Conservation (phyloP, 1,140 invertebrate genomes). For the Zelostemma sp. region DNA sequence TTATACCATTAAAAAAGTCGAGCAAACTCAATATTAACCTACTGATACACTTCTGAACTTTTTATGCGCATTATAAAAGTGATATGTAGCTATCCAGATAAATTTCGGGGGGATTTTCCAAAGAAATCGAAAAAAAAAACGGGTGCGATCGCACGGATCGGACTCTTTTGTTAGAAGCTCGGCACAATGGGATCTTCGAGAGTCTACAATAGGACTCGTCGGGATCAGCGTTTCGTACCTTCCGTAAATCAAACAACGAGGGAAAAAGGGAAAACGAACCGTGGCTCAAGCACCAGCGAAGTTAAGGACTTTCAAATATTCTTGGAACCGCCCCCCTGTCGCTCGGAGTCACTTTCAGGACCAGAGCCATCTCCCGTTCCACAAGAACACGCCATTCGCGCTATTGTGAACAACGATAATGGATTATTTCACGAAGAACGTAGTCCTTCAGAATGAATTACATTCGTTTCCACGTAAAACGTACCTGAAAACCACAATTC, state of each 20-base stretch:
- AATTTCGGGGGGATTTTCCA: not conserved
- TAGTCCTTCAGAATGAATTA: slow-evolving; percentile 13
- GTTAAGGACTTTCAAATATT: slow-evolving; percentile 51
- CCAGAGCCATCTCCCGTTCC: slow-evolving; percentile 28
- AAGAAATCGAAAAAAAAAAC: not conserved
- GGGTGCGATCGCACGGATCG: not conserved
- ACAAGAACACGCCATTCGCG: slow-evolving; percentile 24
- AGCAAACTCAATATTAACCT: slow-evolving; percentile 3
- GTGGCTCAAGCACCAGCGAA: slow-evolving; percentile 24
- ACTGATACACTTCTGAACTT: not conserved
- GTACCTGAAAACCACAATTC: slow-evolving; percentile 7
- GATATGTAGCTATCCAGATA: not conserved
- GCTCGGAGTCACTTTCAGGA: slow-evolving; percentile 37
- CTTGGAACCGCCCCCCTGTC: slow-evolving; percentile 38
- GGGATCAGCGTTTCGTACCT: slow-evolving; percentile 9
- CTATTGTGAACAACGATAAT: slow-evolving; percentile 37
- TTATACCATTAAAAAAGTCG: not conserved
- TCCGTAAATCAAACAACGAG: slow-evolving; percentile 49
- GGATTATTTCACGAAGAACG: slow-evolving; percentile 25
- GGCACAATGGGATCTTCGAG: not conserved
- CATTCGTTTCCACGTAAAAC: not conserved
- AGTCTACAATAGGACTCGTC: slow-evolving; percentile 16
- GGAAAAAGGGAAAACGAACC: slow-evolving; percentile 40
- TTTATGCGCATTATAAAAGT: slow-evolving; percentile 4
- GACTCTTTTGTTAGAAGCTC: not conserved